Evolutionary conservation across 2,888 invertebrate genomes (phyloP), one percentile per base, ranked within the genome.

Genomic region (Drosophila birchii): DNA sequence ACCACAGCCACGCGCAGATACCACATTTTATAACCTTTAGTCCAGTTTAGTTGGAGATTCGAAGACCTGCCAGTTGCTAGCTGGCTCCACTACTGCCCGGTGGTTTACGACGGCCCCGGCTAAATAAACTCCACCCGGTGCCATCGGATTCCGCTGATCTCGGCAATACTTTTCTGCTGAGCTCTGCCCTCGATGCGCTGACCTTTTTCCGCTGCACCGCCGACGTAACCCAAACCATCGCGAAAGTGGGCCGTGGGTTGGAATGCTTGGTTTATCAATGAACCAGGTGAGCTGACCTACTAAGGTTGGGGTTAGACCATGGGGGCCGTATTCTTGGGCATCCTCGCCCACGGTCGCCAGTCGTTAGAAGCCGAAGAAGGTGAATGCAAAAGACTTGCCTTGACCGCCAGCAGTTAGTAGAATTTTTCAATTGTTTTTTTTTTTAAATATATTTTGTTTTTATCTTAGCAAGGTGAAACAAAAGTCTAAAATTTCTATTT

Each of bases 121-220:
- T 85, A 82, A 78, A 85, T 88, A 88, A 88, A 76, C 79, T 79
- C 78, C 63, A 69, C 53, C 34, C 9, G 51, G 18, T 26, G 29
- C 56, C 69, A 67, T 32, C 16, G 72, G 78, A 78, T 69, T 82
- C 56, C 77, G 90, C 90, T 81, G 86, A 69, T 61, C 59, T 79
- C 61, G 76, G 77, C 89, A 90, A 78, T 62, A 84, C 81, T 75
- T 78, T 76, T 88, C 75, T 75, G 84, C 84, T 84, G 81, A 85
- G 64, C 87, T 56, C 64, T 86, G 88, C 84, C 89, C 88, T 84
- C 81, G 78, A 86, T 84, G 88, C 55, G 43, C 18, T 84, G 88
- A 88, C 84, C 84, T 84, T 84, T 81, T 68, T 55, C 9, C 69
- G 59, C 67, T 64, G 61, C 69, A 34, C 44, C 55, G 26, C 44